Conservation (phyloP, 2,113 vertebrate species). For the Psettodes erumei region DNA sequence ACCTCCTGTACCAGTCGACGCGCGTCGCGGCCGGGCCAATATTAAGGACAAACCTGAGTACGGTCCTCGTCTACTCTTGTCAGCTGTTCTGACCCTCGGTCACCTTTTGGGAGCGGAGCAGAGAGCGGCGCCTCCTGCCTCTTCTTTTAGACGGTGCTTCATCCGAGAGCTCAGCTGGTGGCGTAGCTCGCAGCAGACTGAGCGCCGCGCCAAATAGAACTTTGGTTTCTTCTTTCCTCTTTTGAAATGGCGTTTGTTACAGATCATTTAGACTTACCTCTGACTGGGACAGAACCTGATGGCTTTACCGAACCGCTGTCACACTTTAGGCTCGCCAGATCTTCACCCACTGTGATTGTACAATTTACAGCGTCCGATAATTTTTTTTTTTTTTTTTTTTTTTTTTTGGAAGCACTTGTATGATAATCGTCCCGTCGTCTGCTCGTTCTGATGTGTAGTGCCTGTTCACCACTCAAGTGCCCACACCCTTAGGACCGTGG, state of each 20-base stretch:
- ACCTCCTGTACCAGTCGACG: no score
- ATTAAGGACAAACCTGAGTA: not conserved
- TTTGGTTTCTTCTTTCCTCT: conserved; percentile 23
- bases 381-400: not conserved
- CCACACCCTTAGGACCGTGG: conserved; percentile 57
- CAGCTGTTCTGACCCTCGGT: not conserved
- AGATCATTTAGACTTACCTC: not conserved
- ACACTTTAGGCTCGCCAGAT: conserved; percentile 1
- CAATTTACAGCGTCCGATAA: conserved; percentile 2
- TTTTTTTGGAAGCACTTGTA: conserved; percentile 23
- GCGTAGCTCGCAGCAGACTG: conserved; percentile 12
- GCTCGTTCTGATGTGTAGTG: conserved; percentile 60
- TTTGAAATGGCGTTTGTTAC: conserved; percentile 1
- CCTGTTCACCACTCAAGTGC: conserved; percentile 78
- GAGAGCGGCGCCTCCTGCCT: not conserved
- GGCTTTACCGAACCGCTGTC: conserved; percentile 17
- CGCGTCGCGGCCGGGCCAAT: no score
- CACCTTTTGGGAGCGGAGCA: not conserved
- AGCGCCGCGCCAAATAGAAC: conserved; percentile 3
- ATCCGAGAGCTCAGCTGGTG: not conserved
- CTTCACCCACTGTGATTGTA: conserved; percentile 27
- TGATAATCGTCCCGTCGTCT: conserved; percentile 20
- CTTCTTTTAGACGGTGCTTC: not conserved
- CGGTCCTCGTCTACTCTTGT: no score
- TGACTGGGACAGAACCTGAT: conserved; percentile 7